A percentile compares a stretch with the other conserved stretches of the same genome.
Conservation (phyloP, 2,113 vertebrate species). For the Paramisgurnus dabryanus region DNA sequence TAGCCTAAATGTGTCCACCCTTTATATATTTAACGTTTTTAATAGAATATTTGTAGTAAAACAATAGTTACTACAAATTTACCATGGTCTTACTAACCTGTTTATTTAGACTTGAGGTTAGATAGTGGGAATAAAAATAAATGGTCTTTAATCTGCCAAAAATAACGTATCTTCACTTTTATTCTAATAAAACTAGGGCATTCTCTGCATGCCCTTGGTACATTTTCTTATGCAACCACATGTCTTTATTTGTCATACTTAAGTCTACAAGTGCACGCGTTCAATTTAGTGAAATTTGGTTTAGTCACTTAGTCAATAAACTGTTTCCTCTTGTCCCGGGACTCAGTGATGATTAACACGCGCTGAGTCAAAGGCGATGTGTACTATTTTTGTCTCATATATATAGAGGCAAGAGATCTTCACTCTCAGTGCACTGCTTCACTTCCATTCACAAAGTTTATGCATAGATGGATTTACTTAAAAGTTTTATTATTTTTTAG, state of each 20-base stretch:
- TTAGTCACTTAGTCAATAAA: conserved; percentile 58
- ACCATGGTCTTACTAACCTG: too few relatives aligned
- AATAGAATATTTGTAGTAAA: too few relatives aligned
- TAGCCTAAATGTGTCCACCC: too few relatives aligned
- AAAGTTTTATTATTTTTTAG: not conserved
- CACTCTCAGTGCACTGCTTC: conserved; percentile 1
- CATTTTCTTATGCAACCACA: conserved; percentile 20
- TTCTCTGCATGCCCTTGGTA: not conserved
- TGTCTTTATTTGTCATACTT: conserved; percentile 13
- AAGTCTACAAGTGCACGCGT: conserved; percentile 22
- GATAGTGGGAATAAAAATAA: too few relatives aligned
- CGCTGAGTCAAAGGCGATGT: conserved; percentile 61
- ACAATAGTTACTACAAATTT: too few relatives aligned
- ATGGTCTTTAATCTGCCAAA: too few relatives aligned
- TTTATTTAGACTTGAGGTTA: too few relatives aligned
- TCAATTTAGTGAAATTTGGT: conserved; percentile 25
- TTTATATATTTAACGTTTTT: too few relatives aligned
- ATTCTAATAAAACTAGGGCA: too few relatives aligned
- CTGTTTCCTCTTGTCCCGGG: conserved; percentile 39
- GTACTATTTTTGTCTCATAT: conserved; percentile 51
- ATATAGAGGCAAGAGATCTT: conserved; percentile 37
- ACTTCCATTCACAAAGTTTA: not conserved
- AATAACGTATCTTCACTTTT: too few relatives aligned
- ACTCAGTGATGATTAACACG: conserved; percentile 55
- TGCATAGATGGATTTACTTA: not conserved